Evolutionary conservation across 2,888 invertebrate species (phyloP).

Genomic region (Saturnia japonica): DNA sequence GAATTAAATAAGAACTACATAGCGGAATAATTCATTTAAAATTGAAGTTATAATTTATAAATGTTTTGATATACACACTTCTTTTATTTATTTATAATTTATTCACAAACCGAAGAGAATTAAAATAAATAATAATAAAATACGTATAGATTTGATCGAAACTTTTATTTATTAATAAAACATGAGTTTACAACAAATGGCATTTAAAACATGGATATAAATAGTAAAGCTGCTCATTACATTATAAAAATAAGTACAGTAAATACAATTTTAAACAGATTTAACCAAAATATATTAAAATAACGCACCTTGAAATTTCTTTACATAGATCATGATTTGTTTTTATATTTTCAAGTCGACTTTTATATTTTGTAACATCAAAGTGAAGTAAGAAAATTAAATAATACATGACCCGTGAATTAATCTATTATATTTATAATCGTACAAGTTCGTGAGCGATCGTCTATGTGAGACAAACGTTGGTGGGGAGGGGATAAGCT

Average conservation of each 20-base stretch:
- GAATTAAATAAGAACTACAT: too few species aligned
- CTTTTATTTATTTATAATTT: too few species aligned
- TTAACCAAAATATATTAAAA: constrained; percentile 15
- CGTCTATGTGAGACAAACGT: too few species aligned
- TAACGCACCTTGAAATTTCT: background rate
- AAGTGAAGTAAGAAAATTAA: background rate
- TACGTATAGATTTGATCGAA: constrained; percentile 55
- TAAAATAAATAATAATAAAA: constrained; percentile 25
- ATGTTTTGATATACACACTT: too few species aligned
- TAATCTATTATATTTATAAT: background rate
- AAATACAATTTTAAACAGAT: constrained; percentile 19
- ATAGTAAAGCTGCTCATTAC: constrained; percentile 79
- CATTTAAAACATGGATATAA: constrained; percentile 78
- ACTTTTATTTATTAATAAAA: constrained; percentile 79
- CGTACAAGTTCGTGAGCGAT: too few species aligned
- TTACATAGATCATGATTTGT: background rate
- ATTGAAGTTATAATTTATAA: too few species aligned
- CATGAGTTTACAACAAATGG: constrained; percentile 81
- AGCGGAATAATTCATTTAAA: too few species aligned
- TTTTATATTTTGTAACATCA: background rate
- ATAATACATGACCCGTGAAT: background rate
- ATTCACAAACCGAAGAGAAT: too few species aligned
- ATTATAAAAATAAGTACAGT: constrained; percentile 45
- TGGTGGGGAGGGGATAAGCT: too few species aligned
- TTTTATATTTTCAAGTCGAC: background rate